Percentiles rank a stretch among this genome's conserved stretches.
Evolutionary conservation across 2,888 invertebrate genomes (phyloP).

Genomic region (Cerastoderma edule): DNA sequence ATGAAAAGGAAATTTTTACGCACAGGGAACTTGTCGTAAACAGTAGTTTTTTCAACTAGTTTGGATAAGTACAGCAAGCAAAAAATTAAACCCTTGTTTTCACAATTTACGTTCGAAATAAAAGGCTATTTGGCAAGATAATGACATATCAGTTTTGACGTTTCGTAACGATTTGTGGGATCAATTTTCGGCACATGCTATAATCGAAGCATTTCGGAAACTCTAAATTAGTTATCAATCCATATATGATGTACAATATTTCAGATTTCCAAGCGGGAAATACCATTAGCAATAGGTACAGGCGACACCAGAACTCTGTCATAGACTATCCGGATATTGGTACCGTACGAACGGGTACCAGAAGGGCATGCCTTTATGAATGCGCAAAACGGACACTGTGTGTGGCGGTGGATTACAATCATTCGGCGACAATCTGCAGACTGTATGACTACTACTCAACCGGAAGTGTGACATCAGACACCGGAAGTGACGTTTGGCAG

Average conservation of each 20-base stretch:
- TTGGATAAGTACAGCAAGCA: too few species aligned
- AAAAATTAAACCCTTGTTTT: too few species aligned
- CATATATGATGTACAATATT: too few species aligned
- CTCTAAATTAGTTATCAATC: too few species aligned
- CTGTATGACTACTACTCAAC: slow-evolving; percentile 4
- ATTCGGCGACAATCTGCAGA: neutral
- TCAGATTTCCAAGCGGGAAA: neutral
- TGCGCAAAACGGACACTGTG: neutral
- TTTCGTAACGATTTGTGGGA: too few species aligned
- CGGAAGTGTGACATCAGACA: neutral
- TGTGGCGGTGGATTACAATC: neutral
- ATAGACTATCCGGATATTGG: slow-evolving; percentile 17
- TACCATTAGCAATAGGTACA: neutral
- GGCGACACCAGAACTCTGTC: neutral
- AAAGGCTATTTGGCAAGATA: too few species aligned
- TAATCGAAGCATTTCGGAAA: too few species aligned
- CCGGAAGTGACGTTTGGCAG: neutral
- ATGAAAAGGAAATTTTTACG: neutral
- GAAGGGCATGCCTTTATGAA: neutral
- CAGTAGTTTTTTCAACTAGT: neutral
- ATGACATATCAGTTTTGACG: too few species aligned
- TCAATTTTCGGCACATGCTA: too few species aligned
- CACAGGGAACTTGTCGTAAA: neutral
- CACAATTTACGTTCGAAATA: too few species aligned
- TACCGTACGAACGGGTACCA: neutral